Evolutionary conservation across 2,888 invertebrate genomes (phyloP).

Genomic region (Thecocarcelia acutangulata): DNA sequence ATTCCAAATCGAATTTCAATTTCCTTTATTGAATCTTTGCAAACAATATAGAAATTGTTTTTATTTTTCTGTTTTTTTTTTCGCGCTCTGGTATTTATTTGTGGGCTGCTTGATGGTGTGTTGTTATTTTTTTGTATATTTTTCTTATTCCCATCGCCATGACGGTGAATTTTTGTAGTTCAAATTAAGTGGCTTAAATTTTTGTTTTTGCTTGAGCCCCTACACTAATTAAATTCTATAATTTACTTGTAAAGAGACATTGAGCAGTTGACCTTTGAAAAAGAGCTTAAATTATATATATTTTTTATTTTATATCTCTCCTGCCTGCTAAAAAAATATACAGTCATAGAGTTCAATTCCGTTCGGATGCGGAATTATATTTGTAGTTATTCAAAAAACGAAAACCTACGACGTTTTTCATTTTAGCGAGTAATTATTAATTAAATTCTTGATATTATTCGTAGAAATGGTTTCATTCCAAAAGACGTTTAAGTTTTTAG

Average conservation of each 20-base stretch:
- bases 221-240: neutral
- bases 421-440: no score
- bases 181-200: neutral
- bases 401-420: no score
- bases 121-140: slow-evolving; percentile 3
- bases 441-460: no score
- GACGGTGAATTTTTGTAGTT: slow-evolving; percentile 28
- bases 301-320: no score
- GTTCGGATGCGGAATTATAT: no score
- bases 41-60: slow-evolving; percentile 55
- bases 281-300: no score
- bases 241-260: slow-evolving; percentile 2
- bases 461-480: no score
- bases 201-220: slow-evolving; percentile 4
- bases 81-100: slow-evolving; percentile 48
- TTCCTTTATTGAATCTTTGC: slow-evolving; percentile 70
- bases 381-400: no score
- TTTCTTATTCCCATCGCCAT: neutral
- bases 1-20: slow-evolving; percentile 73
- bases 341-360: no score
- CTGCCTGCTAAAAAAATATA: no score
- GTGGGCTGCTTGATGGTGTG: slow-evolving; percentile 45
- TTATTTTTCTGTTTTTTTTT: slow-evolving; percentile 36
- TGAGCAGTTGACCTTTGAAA: neutral
- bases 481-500: no score